phyloP scores from a whole-genome alignment of 2,888 invertebrate species.

The Tenthredo amoena region DNA sequence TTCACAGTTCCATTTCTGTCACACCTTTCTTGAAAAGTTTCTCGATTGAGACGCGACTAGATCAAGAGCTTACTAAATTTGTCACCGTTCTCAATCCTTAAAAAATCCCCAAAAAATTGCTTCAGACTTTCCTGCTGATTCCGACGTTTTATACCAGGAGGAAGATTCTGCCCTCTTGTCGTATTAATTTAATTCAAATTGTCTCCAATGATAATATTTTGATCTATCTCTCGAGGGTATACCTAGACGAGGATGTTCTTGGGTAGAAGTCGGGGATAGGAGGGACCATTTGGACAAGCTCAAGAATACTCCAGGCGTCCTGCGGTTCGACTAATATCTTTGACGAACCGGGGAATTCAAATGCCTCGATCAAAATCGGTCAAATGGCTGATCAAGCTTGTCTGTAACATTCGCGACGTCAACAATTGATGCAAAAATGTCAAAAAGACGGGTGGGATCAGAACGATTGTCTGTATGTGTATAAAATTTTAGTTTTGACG shows the following conservation, averaged over 20 bases:
- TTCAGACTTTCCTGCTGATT: neutral
- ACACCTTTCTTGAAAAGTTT: conserved; percentile 33
- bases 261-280: neutral
- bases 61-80: conserved; percentile 43
- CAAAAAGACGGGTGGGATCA: neutral
- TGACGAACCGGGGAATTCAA: neutral
- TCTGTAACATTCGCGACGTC: neutral
- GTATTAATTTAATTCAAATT: conserved; percentile 8
- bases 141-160: neutral
- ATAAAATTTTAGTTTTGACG: neutral
- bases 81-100: neutral
- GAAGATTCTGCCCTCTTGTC: neutral
- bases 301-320: neutral
- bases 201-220: conserved; percentile 8
- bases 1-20: conserved; percentile 38
- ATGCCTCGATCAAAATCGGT: neutral
- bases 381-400: neutral
- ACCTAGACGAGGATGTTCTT: neutral
- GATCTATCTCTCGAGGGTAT: neutral
- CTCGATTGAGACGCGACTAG: conserved; percentile 16
- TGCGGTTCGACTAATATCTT: conserved; percentile 20
- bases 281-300: conserved; percentile 1
- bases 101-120: conserved; percentile 17
- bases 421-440: neutral
- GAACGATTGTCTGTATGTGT: neutral